A percentile compares a stretch with the other conserved stretches of the same genome.
Evolutionary conservation across 2,113 vertebrate species (phyloP).

Genomic region (Centropus unirufus): DNA sequence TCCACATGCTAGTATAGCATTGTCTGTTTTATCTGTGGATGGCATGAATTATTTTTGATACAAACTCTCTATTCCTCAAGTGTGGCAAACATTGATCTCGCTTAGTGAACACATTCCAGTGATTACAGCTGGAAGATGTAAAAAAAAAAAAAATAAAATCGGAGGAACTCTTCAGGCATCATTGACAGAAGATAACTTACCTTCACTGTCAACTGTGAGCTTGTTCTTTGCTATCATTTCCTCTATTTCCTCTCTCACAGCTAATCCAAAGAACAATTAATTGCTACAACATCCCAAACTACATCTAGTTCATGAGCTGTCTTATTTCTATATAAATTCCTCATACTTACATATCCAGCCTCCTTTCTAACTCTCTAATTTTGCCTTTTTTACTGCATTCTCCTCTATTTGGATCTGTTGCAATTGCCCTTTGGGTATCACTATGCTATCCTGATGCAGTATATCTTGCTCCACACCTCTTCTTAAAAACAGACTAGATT

Average conservation of each 20-base stretch:
- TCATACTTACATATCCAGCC: not conserved
- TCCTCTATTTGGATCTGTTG: not conserved
- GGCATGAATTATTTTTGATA: not conserved
- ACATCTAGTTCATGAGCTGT: not conserved
- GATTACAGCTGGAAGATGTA: not conserved
- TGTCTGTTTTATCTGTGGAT: not conserved
- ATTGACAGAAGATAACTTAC: not conserved
- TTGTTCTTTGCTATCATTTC: not conserved
- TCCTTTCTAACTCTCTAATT: not conserved
- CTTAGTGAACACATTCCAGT: not conserved
- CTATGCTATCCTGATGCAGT: not conserved
- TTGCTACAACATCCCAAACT: not conserved
- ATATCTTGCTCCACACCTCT: not conserved
- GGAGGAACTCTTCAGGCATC: not conserved
- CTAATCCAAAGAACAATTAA: not conserved
- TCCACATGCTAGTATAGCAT: not conserved
- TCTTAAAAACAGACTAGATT: not conserved
- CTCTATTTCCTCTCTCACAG: not conserved
- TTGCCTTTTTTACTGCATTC: not conserved
- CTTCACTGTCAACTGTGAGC: not conserved
- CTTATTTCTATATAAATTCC: not conserved
- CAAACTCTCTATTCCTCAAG: not conserved
- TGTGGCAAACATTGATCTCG: not conserved
- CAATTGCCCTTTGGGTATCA: not conserved
- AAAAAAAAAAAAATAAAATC: not conserved